Evolutionary conservation across 1,140 invertebrate species (phyloP).

Genomic region (Drosophila quadrilineata): DNA sequence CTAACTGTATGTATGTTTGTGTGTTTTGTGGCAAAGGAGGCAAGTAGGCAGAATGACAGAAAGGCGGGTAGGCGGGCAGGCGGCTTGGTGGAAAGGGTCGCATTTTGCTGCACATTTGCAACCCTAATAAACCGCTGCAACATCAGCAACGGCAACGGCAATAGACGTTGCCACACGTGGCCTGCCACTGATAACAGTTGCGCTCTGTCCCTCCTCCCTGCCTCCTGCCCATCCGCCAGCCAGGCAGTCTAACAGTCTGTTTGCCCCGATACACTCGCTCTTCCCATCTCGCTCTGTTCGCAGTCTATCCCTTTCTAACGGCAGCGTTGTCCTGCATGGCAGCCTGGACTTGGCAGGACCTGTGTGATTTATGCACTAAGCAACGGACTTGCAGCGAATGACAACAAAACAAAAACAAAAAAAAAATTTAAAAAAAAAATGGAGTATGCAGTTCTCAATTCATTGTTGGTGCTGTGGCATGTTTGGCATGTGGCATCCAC

Average conservation of each 20-base stretch:
- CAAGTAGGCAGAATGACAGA: neutral
- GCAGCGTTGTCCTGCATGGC: constrained; percentile 5
- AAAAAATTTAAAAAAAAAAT: too few relatives aligned
- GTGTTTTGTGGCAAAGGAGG: too few relatives aligned
- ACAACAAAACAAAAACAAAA: too few relatives aligned
- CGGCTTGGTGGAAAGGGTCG: constrained; percentile 26
- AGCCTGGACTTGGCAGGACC: neutral
- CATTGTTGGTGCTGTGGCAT: constrained; percentile 29
- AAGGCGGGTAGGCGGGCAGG: neutral
- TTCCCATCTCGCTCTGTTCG: neutral
- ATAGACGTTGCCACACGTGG: constrained; percentile 59
- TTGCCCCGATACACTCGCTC: too few relatives aligned
- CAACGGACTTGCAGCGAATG: constrained; percentile 32
- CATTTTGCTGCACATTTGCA: constrained; percentile 49
- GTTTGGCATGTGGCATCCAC: constrained; percentile 42
- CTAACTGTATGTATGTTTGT: too few relatives aligned
- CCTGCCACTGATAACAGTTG: constrained; percentile 54
- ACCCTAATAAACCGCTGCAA: constrained; percentile 68
- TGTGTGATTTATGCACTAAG: constrained; percentile 71
- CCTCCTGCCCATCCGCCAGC: neutral
- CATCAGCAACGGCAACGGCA: too few relatives aligned
- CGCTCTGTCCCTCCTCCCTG: neutral
- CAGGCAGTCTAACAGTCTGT: too few relatives aligned
- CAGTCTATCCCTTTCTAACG: neutral
- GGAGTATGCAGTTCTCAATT: constrained; percentile 8